These are phyloP conservation scores for Vulpes lagopus DNA, from an alignment of 2,113 vertebrate species.

Conservation along the genomic window DNA sequence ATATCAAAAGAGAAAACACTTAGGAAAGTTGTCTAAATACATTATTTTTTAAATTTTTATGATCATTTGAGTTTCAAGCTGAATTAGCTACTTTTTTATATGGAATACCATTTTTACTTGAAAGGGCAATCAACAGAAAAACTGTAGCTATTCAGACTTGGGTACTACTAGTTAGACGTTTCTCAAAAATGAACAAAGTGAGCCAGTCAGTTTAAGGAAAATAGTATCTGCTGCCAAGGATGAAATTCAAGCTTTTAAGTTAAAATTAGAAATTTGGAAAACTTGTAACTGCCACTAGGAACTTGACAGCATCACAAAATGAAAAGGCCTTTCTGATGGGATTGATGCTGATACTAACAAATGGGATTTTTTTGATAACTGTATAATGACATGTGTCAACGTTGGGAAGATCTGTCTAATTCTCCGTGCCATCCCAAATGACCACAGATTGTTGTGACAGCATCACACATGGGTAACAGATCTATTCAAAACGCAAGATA, in stretches of 20 bases:
- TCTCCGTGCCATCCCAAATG: neutral
- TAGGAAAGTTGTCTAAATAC: neutral
- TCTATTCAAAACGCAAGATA: neutral
- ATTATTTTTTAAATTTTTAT: neutral
- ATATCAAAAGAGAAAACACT: neutral
- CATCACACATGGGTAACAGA: neutral
- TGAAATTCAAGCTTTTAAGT: constrained; percentile 36
- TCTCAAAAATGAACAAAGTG: neutral
- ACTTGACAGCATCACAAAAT: neutral
- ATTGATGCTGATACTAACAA: neutral
- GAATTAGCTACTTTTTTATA: neutral
- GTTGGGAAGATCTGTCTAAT: constrained; percentile 22
- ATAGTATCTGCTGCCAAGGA: neutral
- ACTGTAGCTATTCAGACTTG: neutral
- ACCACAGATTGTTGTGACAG: neutral
- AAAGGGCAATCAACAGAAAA: constrained; percentile 34
- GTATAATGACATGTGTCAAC: neutral
- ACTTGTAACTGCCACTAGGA: neutral
- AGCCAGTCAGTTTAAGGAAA: constrained; percentile 8
- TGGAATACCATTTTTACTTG: neutral
- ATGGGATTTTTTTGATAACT: constrained; percentile 2
- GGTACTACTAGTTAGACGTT: neutral
- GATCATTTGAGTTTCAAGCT: neutral
- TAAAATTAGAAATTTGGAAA: constrained; percentile 72
- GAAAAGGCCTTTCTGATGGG: neutral